phyloP scores from a whole-genome alignment of 2,888 invertebrate species.

The Micropterix aruncella region DNA sequence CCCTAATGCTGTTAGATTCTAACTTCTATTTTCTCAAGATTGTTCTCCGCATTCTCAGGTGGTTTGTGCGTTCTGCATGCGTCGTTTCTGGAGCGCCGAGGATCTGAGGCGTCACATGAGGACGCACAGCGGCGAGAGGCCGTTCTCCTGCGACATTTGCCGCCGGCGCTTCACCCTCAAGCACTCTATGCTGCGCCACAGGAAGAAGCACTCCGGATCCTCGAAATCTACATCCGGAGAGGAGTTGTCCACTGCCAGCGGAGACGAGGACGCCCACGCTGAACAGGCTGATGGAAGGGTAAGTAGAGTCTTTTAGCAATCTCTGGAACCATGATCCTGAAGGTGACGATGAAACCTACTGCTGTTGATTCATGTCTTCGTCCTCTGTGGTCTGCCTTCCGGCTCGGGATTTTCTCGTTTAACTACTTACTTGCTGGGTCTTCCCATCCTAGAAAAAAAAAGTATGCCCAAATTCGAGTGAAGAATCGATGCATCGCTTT shows the following conservation, averaged over 20 bases:
- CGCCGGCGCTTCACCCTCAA: conserved; percentile 79
- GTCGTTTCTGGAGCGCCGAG: conserved; percentile 91
- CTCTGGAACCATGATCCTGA: conserved; percentile 1
- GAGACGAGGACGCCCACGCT: conserved; percentile 26
- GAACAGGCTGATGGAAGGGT: conserved; percentile 23
- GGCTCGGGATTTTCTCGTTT: too few relatives aligned
- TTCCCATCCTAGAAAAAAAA: too few relatives aligned
- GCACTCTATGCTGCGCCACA: conserved; percentile 87
- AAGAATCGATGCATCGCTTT: too few relatives aligned
- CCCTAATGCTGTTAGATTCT: too few relatives aligned
- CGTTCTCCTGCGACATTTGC: conserved; percentile 86
- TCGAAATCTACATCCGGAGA: conserved; percentile 18
- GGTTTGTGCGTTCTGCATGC: conserved; percentile 83
- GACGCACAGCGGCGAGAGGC: conserved; percentile 84
- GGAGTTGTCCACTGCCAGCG: conserved; percentile 28
- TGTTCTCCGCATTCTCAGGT: too few relatives aligned
- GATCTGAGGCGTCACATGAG: conserved; percentile 88
- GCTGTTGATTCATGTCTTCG: too few relatives aligned
- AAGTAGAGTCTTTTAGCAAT: neutral
- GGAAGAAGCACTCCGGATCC: conserved; percentile 71
- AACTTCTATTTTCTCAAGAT: too few relatives aligned
- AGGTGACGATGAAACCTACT: too few relatives aligned
- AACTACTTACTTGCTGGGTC: too few relatives aligned
- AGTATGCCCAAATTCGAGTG: too few relatives aligned
- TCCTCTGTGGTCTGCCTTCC: too few relatives aligned